Evolutionary conservation across 2,888 invertebrate genomes (phyloP).

Genomic region (Leucophora obtusa): DNA sequence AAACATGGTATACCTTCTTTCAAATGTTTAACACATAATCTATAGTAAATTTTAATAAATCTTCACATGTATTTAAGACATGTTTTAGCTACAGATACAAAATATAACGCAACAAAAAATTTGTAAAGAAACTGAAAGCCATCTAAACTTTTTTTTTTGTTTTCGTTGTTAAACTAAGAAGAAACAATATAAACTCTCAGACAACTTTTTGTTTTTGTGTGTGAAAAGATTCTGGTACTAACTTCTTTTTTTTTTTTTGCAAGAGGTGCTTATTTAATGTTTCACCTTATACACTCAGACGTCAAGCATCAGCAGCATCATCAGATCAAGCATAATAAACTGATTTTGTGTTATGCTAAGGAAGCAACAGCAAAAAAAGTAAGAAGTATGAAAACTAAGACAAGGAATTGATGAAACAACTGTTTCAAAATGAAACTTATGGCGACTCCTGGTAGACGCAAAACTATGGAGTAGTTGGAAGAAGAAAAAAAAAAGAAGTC

Average conservation of each 20-base stretch:
- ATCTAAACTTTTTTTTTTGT: slow-evolving; percentile 10
- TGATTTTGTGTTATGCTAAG: slow-evolving; percentile 34
- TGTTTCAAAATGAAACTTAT: background rate
- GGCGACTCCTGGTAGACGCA: background rate
- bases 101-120: background rate
- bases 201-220: background rate
- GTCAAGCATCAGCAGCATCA: slow-evolving; percentile 42
- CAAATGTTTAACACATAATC: background rate
- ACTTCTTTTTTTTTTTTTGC: background rate
- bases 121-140: slow-evolving; percentile 36
- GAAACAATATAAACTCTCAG: slow-evolving; percentile 1
- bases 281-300: slow-evolving; percentile 37
- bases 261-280: slow-evolving; percentile 41
- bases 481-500: background rate
- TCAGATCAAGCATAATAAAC: slow-evolving; percentile 50
- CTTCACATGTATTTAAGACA: slow-evolving; percentile 51
- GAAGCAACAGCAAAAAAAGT: background rate
- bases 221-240: slow-evolving; percentile 20
- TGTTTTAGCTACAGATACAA: slow-evolving; percentile 45
- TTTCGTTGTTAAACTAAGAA: background rate
- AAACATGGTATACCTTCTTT: no score
- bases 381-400: no score
- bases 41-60: slow-evolving; percentile 43
- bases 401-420: background rate
- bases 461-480: background rate